Percentiles rank a stretch among this genome's conserved stretches.
Conservation (phyloP, 2,113 vertebrate species). For the Trachemys scripta region DNA sequence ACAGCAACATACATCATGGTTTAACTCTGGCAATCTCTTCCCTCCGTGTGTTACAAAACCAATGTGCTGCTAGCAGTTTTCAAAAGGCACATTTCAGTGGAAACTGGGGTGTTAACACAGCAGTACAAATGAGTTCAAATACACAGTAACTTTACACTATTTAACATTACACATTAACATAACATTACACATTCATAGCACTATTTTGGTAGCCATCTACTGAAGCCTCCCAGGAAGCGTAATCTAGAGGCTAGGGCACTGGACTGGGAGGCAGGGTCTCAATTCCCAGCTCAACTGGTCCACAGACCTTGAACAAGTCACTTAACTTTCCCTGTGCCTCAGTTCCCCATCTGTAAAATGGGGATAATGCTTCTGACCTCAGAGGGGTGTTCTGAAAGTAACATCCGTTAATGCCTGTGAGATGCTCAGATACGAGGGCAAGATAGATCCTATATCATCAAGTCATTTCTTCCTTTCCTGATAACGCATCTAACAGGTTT, state of each 20-base stretch:
- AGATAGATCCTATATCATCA: background rate
- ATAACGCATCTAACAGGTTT: background rate
- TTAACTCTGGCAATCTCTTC: background rate
- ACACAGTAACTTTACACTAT: background rate
- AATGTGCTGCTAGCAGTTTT: background rate
- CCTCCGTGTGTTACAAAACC: rapidly evolving
- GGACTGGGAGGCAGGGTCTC: background rate
- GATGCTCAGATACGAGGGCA: background rate
- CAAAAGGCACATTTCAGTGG: background rate
- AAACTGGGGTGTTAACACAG: background rate
- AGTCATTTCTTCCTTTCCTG: background rate
- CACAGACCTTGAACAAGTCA: background rate
- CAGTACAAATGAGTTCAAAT: background rate
- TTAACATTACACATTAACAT: too few relatives aligned
- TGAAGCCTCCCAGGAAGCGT: background rate
- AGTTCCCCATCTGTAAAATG: background rate
- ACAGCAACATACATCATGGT: background rate
- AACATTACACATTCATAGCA: background rate
- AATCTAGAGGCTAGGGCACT: background rate
- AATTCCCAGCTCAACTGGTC: background rate
- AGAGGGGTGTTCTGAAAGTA: background rate
- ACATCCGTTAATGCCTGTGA: background rate
- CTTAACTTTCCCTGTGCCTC: background rate
- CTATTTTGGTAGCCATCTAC: background rate
- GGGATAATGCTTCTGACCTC: background rate